A percentile compares a stretch with the other conserved stretches of the same genome.
Evolutionary conservation across 2,888 invertebrate genomes (phyloP).

Genomic region (Andrena hattorfiana): DNA sequence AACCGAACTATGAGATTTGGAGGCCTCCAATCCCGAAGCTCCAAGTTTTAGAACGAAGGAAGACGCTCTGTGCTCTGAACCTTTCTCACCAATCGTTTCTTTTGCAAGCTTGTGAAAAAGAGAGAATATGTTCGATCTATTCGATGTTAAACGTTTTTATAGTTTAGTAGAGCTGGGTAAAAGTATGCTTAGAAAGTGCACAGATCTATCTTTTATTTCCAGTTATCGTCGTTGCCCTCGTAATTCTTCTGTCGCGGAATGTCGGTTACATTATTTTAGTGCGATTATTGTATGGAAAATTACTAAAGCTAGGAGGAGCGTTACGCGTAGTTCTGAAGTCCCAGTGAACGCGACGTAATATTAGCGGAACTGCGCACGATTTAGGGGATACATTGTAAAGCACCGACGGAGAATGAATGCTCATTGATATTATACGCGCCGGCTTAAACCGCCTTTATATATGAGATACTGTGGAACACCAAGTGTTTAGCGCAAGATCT

Average conservation of each 20-base stretch:
- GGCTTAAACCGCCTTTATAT: constrained; percentile 13
- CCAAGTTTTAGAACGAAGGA: not conserved
- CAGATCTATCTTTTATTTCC: not conserved
- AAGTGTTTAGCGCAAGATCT: constrained; percentile 23
- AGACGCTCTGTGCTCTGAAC: not conserved
- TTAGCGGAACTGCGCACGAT: not conserved
- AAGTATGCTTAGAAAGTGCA: not conserved
- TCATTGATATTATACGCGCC: constrained; percentile 6
- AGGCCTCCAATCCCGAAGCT: not conserved
- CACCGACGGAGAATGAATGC: not conserved
- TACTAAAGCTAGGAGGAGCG: not conserved
- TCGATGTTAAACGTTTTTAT: constrained; percentile 37
- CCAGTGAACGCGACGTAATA: not conserved
- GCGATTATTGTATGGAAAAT: not conserved
- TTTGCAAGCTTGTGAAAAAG: not conserved
- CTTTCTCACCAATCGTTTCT: not conserved
- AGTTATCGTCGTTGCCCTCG: not conserved
- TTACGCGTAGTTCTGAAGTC: not conserved
- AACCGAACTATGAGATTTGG: constrained; percentile 1
- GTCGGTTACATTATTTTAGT: not conserved
- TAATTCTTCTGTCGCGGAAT: not conserved
- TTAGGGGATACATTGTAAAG: not conserved
- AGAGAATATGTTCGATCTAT: not conserved
- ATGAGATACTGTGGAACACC: constrained; percentile 2
- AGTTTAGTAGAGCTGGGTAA: constrained; percentile 16